Conservation (phyloP, 2,888 invertebrate genomes). For the Troilus luridus region DNA sequence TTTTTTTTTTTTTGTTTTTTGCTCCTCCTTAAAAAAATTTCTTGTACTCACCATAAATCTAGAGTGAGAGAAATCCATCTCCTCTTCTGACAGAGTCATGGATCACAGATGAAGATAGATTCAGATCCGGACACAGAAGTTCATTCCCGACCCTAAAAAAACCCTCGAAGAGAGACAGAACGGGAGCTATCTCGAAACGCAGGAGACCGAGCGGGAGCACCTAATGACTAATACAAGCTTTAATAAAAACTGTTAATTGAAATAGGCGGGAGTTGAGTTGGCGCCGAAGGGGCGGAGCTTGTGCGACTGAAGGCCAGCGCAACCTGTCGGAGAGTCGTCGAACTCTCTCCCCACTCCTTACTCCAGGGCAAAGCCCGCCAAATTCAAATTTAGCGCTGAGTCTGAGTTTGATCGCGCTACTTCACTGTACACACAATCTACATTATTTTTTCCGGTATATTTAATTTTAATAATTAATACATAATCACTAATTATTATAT, state of each 20-base stretch:
- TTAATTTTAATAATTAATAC: background rate
- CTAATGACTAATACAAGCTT: slow-evolving; percentile 57
- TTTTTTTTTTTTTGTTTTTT: background rate
- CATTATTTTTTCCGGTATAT: background rate
- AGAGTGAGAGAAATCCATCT: slow-evolving; percentile 59
- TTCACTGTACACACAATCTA: background rate
- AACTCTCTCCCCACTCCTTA: slow-evolving; percentile 23
- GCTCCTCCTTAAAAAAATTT: background rate
- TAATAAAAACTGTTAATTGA: slow-evolving; percentile 58
- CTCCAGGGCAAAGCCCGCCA: background rate
- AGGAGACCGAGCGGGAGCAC: background rate
- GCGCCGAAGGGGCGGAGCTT: slow-evolving; percentile 48
- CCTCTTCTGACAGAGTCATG: slow-evolving; percentile 59
- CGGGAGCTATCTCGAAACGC: background rate
- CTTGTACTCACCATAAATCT: slow-evolving; percentile 57
- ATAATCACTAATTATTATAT: background rate
- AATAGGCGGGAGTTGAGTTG: slow-evolving; percentile 53
- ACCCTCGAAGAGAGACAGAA: background rate
- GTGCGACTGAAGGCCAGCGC: slow-evolving; percentile 36
- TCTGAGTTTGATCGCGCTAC: background rate
- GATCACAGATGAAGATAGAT: slow-evolving; percentile 4
- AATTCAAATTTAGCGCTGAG: background rate
- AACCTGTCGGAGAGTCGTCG: slow-evolving; percentile 6
- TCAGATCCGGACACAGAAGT: slow-evolving; percentile 10
- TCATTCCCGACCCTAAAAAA: background rate